Evolutionary conservation across 2,888 invertebrate species (phyloP).

Genomic region (Elaeidobius kamerunicus): DNA sequence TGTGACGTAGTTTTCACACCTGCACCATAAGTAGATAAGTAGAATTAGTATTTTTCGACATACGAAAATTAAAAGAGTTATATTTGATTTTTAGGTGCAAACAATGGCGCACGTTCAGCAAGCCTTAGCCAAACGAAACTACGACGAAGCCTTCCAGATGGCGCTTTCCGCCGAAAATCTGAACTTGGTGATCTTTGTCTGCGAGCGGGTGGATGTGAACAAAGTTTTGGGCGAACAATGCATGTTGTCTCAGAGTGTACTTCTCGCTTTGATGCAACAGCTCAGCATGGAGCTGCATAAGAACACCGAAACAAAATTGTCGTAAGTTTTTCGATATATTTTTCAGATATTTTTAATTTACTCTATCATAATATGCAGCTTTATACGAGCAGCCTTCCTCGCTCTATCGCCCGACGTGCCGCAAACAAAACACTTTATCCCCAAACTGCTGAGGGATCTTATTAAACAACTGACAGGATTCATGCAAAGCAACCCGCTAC

Average conservation of each 20-base stretch:
- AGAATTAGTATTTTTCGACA: not conserved
- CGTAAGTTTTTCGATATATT: constrained; percentile 51
- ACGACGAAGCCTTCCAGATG: constrained; percentile 87
- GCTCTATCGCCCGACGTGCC: constrained; percentile 74
- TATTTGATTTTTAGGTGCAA: constrained; percentile 51
- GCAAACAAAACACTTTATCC: constrained; percentile 79
- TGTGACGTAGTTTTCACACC: not conserved
- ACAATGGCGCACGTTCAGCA: constrained; percentile 68
- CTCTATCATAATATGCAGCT: no score
- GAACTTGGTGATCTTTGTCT: constrained; percentile 79
- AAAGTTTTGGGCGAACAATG: constrained; percentile 73
- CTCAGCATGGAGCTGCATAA: constrained; percentile 84
- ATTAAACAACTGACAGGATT: constrained; percentile 71
- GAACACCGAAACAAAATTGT: constrained; percentile 78
- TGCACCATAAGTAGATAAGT: not conserved
- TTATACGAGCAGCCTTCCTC: constrained; percentile 82
- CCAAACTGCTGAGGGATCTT: constrained; percentile 71
- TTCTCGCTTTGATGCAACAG: constrained; percentile 92
- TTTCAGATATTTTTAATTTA: no score
- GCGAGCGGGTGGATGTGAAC: constrained; percentile 78
- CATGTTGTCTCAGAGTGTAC: constrained; percentile 80
- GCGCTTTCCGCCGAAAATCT: constrained; percentile 88
- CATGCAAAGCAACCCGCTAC: constrained; percentile 63
- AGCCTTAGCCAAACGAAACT: constrained; percentile 66
- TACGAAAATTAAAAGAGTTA: not conserved